Evolutionary conservation across 2,797 vertebrate genomes (phyloP).

Genomic region (Chelmon rostratus): DNA sequence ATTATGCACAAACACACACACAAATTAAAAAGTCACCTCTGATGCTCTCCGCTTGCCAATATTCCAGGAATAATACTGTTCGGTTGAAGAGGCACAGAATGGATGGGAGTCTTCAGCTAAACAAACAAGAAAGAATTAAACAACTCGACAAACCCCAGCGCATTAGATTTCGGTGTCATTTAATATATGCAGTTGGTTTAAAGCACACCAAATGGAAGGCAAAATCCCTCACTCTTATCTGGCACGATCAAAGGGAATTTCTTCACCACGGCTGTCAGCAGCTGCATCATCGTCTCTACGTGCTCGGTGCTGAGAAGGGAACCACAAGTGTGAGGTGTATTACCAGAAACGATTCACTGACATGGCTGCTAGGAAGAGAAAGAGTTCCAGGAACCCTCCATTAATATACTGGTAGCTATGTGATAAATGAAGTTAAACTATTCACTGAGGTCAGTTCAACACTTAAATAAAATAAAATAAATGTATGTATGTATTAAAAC

Average conservation of each 20-base stretch:
- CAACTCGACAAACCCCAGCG: background rate
- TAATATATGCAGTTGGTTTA: background rate
- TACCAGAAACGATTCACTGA: slow-evolving; percentile 1
- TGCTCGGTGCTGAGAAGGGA: slow-evolving; percentile 89
- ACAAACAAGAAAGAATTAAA: slow-evolving; percentile 14
- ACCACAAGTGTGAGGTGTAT: slow-evolving; percentile 31
- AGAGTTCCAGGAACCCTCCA: background rate
- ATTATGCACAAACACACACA: background rate
- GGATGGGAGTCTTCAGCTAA: slow-evolving; percentile 91
- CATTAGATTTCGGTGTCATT: background rate
- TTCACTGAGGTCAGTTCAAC: background rate
- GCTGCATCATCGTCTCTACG: slow-evolving; percentile 93
- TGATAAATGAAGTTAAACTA: background rate
- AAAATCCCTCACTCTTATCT: slow-evolving; percentile 90
- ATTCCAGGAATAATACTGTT: slow-evolving; percentile 98
- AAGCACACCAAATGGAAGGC: background rate
- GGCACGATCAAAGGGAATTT: slow-evolving; percentile 94
- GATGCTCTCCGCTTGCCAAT: slow-evolving; percentile 97
- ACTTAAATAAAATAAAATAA: background rate
- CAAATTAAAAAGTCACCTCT: slow-evolving; percentile 74
- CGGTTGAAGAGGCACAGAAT: slow-evolving; percentile 93
- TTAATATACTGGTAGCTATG: background rate
- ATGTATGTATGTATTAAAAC: background rate
- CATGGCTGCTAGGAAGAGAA: background rate
- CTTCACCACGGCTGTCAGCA: slow-evolving; percentile 95